Evolutionary conservation across 37 sponge, comb jelly and placozoan species (phyloP), one percentile per base, ranked within the genome.

Genomic region (Beroe ovata): DNA sequence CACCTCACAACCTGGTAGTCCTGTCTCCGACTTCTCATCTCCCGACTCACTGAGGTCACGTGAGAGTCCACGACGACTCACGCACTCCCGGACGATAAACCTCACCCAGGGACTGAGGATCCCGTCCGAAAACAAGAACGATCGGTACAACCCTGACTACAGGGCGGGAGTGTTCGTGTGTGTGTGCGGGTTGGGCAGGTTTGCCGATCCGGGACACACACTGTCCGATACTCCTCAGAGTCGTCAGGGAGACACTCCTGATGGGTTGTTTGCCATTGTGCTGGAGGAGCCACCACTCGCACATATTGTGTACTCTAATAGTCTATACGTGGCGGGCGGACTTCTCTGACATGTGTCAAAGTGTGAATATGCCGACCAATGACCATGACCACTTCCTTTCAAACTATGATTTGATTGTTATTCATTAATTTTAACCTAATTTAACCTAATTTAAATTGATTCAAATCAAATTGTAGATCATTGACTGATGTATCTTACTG

Each of bases 121-220:
- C 2, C 69, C 69, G 1, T 11, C 36, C 35, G 69, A 66, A 18
- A 66, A 66, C 69, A 29, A 37, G 30, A 25, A 30, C 16, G 69
- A 66, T 18, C 32, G 25, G 69, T 66, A 66, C 35, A 66, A 66
- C 69, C 30, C 69, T 30, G 30, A 66, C 69, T 66, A 66, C 69
- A 4, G 30, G 16, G 69, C 69, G 34, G 69, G 69, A 18, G 69
- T 26, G 18, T 66, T 66, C 34, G 69, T 66, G 36, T 66, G 69
- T 26, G 84, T 77, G 23, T 77, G 54, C 41, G 84, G 84, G n/a
- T 42, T 42, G 54, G 84, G 84, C 28, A 77, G 54, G 84, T 77
- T 77, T 29, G 35, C 84, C n/a, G 84, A 77, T 21, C 22, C 54
- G 20, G 21, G 26, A 36, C 84, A 42, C 54, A 28, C 26, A n/a